Evolutionary conservation across 2,797 vertebrate species (phyloP), one percentile per base, ranked within the genome.

Genomic region (Bryconaethiops microstoma): DNA sequence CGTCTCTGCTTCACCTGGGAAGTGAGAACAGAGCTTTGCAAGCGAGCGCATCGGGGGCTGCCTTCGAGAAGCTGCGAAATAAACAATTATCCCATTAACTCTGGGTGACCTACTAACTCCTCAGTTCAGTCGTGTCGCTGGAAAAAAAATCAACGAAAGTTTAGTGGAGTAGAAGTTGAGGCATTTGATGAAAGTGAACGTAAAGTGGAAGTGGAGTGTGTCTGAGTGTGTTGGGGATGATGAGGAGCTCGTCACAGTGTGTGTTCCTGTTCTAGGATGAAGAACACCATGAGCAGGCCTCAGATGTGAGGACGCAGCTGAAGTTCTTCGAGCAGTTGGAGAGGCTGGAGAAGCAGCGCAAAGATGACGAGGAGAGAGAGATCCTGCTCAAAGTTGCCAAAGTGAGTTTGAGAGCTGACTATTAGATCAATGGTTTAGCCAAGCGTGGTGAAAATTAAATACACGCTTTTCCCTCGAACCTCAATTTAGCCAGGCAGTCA

Each of bases 241-340:
- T 65, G 42, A 25, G 12, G 60, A 59, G 50, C 40, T 67, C 4
- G 2, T 48, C 25, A 2, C 1, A 0, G 2, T 29, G 21, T 45
- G 65, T 76, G 55, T 72, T 57, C 13, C 45, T 8, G 7, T 86
- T 82, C 57, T 84, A 98, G 97, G 97, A 99, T 82, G 96, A 98
- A 5, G 95, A 96, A 84, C 94, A 93, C 79, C 94, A 94, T 0
- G 95, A 97, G 87, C 96, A 96, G 91, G 90, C 90, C 8, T 94
- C 93, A 63, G 95, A 98, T 0, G 96, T 98, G 75, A 94, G 96
- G 86, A 88, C 94, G 1, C 97, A 99, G 90, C 96, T 98, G 42
- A 97, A 95, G 83, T 98, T 97, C 88, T 97, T 99, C 68, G 97
- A 99, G 90, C 97, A 98, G 91, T 94, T 99, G 70, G 97, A 99